A percentile compares a stretch with the other conserved stretches of the same genome.
These are phyloP conservation scores for Diplosoma virens DNA, from an alignment of 23 tunicate genomes.

Conservation along the genomic window DNA sequence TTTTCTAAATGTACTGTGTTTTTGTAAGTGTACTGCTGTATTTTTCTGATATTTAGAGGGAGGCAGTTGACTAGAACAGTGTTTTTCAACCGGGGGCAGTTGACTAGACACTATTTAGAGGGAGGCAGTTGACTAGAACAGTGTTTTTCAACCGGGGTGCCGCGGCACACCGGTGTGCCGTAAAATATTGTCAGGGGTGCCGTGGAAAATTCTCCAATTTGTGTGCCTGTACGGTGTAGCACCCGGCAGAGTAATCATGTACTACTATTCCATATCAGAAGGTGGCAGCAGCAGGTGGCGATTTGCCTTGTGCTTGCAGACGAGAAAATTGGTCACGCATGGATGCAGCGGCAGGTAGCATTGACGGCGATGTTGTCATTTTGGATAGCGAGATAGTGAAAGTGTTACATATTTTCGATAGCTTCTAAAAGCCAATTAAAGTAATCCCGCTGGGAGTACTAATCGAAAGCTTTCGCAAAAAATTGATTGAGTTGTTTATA, in stretches of 20 bases:
- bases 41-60: too few species aligned
- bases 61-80: too few species aligned
- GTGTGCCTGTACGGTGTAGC: slow-evolving; percentile 18
- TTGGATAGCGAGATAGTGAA: slow-evolving; percentile 29
- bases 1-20: too few species aligned
- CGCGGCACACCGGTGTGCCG: slow-evolving; percentile 34
- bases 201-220: slow-evolving; percentile 27
- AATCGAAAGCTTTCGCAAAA: slow-evolving; percentile 29
- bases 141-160: slow-evolving; percentile 43
- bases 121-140: too few species aligned
- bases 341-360: slow-evolving; percentile 19
- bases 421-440: slow-evolving; percentile 27
- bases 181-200: slow-evolving; percentile 33
- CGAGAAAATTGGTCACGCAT: slow-evolving; percentile 24
- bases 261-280: slow-evolving; percentile 3
- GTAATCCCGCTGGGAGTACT: slow-evolving; percentile 34
- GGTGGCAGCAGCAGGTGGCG: slow-evolving; percentile 28
- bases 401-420: slow-evolving; percentile 20
- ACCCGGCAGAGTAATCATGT: slow-evolving; percentile 17
- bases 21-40: too few species aligned
- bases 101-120: too few species aligned
- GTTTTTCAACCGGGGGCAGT: too few species aligned
- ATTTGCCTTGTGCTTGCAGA: slow-evolving; percentile 29
- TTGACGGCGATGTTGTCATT: slow-evolving; percentile 26
- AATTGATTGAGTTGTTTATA: slow-evolving; percentile 17